These are phyloP conservation scores for Labeo rohita DNA, from an alignment of 2,113 vertebrate species.

Conservation along the genomic window DNA sequence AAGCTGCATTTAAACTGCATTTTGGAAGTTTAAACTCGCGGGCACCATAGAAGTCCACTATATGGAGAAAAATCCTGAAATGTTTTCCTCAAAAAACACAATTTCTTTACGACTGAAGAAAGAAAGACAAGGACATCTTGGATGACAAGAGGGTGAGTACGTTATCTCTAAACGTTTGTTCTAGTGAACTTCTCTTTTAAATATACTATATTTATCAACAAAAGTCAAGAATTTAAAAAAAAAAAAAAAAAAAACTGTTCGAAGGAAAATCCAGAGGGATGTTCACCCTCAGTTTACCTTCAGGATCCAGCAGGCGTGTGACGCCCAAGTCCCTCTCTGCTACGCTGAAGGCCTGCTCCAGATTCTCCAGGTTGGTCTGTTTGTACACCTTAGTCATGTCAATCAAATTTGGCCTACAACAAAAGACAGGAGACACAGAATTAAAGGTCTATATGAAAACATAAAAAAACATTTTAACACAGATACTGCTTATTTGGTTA, in stretches of 20 bases:
- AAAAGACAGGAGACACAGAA: background rate
- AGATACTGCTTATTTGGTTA: background rate
- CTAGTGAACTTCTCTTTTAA: too few relatives aligned
- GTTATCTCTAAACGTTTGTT: too few relatives aligned
- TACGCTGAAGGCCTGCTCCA: conserved; percentile 94
- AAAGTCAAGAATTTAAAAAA: background rate
- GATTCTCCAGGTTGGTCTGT: conserved; percentile 90
- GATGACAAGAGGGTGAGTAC: too few relatives aligned
- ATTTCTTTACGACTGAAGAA: too few relatives aligned
- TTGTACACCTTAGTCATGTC: conserved; percentile 89
- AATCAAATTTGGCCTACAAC: conserved; percentile 83
- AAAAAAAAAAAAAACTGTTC: background rate
- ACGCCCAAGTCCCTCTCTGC: conserved; percentile 90
- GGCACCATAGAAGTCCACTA: too few relatives aligned
- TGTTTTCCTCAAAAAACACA: too few relatives aligned
- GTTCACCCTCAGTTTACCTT: conserved; percentile 76
- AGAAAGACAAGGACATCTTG: too few relatives aligned
- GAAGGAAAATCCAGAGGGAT: background rate
- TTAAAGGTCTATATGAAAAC: background rate
- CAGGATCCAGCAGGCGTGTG: conserved; percentile 91
- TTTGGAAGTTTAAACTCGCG: too few relatives aligned
- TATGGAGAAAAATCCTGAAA: too few relatives aligned
- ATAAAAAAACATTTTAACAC: background rate
- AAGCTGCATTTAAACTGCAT: too few relatives aligned
- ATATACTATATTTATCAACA: background rate